These are phyloP conservation scores for Diadegma fenestrale DNA, from an alignment of 2,888 invertebrate species.

Conservation along the genomic window DNA sequence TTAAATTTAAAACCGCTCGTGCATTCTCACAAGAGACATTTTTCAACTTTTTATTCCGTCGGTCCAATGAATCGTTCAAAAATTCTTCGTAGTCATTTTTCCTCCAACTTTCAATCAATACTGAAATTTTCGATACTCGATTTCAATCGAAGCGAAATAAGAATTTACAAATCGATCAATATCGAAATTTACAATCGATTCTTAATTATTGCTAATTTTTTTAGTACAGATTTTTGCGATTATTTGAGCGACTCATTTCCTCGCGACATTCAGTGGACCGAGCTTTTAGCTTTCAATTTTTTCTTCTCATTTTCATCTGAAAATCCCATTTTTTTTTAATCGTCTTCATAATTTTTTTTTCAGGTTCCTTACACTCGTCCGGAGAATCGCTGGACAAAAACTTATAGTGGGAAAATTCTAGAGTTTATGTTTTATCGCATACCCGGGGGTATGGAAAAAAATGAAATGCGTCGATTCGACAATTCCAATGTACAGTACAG, in stretches of 20 bases:
- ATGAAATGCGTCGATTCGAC: conserved; percentile 54
- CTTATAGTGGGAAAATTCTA: conserved; percentile 82
- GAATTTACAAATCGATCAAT: not conserved
- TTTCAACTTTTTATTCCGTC: not conserved
- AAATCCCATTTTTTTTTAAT: not conserved
- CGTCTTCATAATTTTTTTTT: conserved; percentile 64
- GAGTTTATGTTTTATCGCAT: conserved; percentile 73
- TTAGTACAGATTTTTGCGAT: not conserved
- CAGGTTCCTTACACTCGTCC: conserved; percentile 84
- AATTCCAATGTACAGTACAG: conserved; percentile 70
- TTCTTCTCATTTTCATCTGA: not conserved
- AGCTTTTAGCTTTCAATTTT: not conserved
- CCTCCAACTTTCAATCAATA: not conserved
- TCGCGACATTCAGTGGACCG: not conserved
- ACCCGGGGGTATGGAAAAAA: conserved; percentile 53
- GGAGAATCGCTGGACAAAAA: conserved; percentile 83
- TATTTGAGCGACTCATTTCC: not conserved
- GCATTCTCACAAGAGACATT: not conserved
- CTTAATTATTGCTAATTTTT: not conserved
- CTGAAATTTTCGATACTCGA: not conserved
- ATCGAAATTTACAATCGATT: too few relatives aligned
- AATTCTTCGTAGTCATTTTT: not conserved
- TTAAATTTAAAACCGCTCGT: not conserved
- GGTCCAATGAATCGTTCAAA: not conserved
- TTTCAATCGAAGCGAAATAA: not conserved